Conservation (phyloP, 2,888 invertebrate species). For the Trachelus tabidus region DNA sequence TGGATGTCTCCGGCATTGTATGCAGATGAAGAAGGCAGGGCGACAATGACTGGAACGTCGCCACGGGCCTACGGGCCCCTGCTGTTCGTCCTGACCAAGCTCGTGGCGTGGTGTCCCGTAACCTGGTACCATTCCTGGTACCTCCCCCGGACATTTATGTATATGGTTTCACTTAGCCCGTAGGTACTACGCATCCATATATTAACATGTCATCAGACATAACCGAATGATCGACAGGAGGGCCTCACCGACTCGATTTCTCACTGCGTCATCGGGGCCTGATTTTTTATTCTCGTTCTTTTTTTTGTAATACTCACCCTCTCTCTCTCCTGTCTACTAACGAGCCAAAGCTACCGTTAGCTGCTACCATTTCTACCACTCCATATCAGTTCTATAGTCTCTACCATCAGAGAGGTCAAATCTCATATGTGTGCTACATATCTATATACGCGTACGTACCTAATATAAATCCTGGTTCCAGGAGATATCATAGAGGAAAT, state of each 20-base stretch:
- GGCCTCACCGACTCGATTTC: slow-evolving; percentile 2
- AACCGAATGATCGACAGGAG: slow-evolving; percentile 28
- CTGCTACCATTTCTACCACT: background rate
- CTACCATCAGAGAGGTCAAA: background rate
- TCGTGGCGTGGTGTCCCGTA: slow-evolving; percentile 21
- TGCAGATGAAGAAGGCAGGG: slow-evolving; percentile 65
- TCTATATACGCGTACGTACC: background rate
- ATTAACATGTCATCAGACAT: slow-evolving; percentile 58
- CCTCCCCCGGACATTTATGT: slow-evolving; percentile 20
- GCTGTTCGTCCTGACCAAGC: slow-evolving; percentile 25
- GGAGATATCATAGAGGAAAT: background rate
- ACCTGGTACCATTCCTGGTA: slow-evolving; percentile 16
- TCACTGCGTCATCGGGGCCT: slow-evolving; percentile 1
- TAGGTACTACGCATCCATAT: slow-evolving; percentile 52
- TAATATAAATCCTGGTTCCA: background rate
- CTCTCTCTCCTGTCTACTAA: background rate
- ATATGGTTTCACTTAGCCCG: slow-evolving; percentile 28
- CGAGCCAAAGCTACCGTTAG: background rate
- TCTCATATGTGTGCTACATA: background rate
- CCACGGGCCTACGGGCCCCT: slow-evolving; percentile 36
- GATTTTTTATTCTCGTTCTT: background rate
- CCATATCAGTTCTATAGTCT: background rate
- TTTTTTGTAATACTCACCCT: background rate
- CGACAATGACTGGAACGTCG: slow-evolving; percentile 61
- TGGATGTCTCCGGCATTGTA: slow-evolving; percentile 61